Evolutionary conservation across 2,113 vertebrate genomes (phyloP).

Genomic region (Saccopteryx bilineata): DNA sequence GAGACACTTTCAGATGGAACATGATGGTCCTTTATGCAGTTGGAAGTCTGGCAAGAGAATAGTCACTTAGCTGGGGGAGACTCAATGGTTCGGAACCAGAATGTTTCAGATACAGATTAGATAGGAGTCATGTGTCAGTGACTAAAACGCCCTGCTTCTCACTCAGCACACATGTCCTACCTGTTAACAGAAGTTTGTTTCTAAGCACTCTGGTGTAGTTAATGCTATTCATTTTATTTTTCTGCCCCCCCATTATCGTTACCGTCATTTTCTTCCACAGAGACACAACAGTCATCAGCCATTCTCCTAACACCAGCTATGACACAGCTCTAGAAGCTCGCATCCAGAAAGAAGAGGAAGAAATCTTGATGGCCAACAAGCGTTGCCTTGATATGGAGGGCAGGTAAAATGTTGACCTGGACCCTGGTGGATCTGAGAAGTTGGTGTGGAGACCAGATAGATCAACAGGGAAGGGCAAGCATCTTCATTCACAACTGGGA

Average conservation of each 20-base stretch:
- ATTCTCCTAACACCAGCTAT: conserved; percentile 96
- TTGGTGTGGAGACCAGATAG: conserved; percentile 20
- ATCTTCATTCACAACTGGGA: not conserved
- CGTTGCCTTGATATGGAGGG: conserved; percentile 99
- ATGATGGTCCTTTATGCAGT: conserved; percentile 23
- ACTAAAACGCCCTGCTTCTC: conserved; percentile 43
- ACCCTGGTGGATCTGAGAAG: conserved; percentile 23
- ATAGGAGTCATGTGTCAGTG: not conserved
- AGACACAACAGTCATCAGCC: conserved; percentile 93
- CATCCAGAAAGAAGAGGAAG: conserved; percentile 99
- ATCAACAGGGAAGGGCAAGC: conserved; percentile 1
- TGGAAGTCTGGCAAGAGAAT: conserved; percentile 40
- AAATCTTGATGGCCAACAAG: conserved; percentile 98
- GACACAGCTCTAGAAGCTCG: conserved; percentile 97
- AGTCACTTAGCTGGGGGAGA: conserved; percentile 47
- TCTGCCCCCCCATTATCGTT: not conserved
- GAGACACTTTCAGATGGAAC: conserved; percentile 65
- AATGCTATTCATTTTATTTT: conserved; percentile 18
- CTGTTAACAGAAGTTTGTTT: conserved; percentile 17
- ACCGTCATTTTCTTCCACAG: conserved; percentile 84
- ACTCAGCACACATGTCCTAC: not conserved
- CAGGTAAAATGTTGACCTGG: conserved; percentile 88
- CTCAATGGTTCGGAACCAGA: conserved; percentile 38
- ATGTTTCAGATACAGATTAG: conserved; percentile 42
- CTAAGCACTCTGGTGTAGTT: not conserved